Base-by-base conservation (phyloP, 2,888 invertebrate genomes). In the Chrysopilus asiliformis region DNA sequence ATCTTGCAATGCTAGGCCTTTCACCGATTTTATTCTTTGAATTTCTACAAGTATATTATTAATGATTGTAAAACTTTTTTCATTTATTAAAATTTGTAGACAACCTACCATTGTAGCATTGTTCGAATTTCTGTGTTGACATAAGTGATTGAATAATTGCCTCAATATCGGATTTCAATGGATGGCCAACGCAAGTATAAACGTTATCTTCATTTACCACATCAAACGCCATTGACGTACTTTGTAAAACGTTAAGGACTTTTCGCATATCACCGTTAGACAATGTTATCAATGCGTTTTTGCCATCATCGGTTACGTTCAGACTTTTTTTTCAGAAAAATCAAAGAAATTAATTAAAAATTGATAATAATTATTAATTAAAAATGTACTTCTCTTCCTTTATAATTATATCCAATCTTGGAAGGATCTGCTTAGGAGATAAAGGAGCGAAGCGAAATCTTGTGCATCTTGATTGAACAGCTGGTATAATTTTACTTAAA, bases 261-360 rank as follows among this genome's bases (percentile, higher is more conserved):
- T 86, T 89, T 47, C 98, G 73, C 98, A 99, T 99, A 64, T 99
- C 98, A 9, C 98, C 98, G 40, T 82, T 82, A 0, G 94, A 85
- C 2, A 99, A 67, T 1, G 82, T 80, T 43, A 95, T 68, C 4
- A 98, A 60, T 0, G 97, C 94, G 47, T 83, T 73, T 56, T 84
- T 78, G 0, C 95, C 98, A 66, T 87, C 87, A 43, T 86, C 81
- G 0, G 82, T 78, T 17, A 87, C 77, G 42, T 73, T 73, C 6
- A 94, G 72, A n/a, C 87, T 90, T n/a, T n/a, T n/a, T n/a, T n/a
- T n/a, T n/a, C n/a, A 52, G 6, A 64, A 58, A 41, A 42, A 42
- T 34, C 24, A 22, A 14, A 34, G 26, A 28, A 14, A 24, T 28
- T 7, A n/a, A n/a, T n/a, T n/a, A 40, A n/a, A 15, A 27, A 47